Evolutionary conservation across 2,797 vertebrate species (phyloP).

Genomic region (Novumbra hubbsi): DNA sequence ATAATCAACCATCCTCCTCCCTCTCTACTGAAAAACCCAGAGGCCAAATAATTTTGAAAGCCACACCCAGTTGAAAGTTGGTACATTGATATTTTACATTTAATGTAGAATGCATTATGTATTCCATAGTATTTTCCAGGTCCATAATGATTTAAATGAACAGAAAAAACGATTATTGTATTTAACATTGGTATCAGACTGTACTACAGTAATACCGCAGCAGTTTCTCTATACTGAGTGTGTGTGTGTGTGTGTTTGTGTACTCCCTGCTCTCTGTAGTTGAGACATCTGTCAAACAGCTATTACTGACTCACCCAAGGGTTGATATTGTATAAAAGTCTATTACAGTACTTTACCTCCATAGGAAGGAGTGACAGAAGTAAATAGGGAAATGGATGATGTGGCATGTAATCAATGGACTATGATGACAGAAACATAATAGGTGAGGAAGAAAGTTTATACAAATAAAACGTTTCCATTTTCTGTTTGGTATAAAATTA

Average conservation of each 20-base stretch:
- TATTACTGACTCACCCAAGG: slow-evolving; percentile 62
- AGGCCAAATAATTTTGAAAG: slow-evolving; percentile 48
- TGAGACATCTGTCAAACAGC: slow-evolving; percentile 61
- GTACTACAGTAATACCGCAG: slow-evolving; percentile 6
- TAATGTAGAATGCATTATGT: slow-evolving; percentile 34
- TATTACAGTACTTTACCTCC: slow-evolving; percentile 42
- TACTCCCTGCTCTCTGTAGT: slow-evolving; percentile 39
- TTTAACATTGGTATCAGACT: slow-evolving; percentile 10
- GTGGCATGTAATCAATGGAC: slow-evolving; percentile 27
- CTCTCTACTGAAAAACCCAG: slow-evolving; percentile 62
- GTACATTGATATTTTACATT: slow-evolving; percentile 36
- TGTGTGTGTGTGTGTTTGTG: background rate
- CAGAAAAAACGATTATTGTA: slow-evolving; percentile 3
- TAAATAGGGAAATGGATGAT: slow-evolving; percentile 23
- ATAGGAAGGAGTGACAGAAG: slow-evolving; percentile 30
- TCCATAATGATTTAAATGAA: slow-evolving; percentile 8
- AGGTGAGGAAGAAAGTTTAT: background rate
- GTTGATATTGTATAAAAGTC: slow-evolving; percentile 63
- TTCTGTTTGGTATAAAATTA: background rate
- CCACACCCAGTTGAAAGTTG: slow-evolving; percentile 57
- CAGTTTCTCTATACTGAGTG: background rate
- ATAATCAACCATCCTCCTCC: slow-evolving; percentile 53
- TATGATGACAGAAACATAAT: slow-evolving; percentile 4
- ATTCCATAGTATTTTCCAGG: slow-evolving; percentile 5
- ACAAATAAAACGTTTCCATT: background rate